These are phyloP conservation scores for Stenurella melanura DNA, from an alignment of 2,888 invertebrate species.

Conservation along the genomic window DNA sequence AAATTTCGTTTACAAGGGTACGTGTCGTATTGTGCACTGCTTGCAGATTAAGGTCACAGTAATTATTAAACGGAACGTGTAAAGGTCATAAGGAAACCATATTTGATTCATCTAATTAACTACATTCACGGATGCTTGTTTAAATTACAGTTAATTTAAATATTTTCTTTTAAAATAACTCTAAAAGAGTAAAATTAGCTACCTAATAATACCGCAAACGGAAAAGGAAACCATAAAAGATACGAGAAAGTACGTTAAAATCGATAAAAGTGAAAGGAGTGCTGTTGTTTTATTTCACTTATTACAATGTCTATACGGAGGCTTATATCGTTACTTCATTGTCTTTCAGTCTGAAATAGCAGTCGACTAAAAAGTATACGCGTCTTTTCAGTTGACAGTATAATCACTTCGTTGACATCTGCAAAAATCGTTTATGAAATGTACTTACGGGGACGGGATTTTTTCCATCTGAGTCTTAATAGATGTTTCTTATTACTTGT, in stretches of 20 bases:
- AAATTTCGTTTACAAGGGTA: conserved; percentile 20
- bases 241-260: background rate
- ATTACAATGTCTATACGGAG: background rate
- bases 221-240: background rate
- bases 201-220: background rate
- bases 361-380: background rate
- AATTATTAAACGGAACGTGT: conserved; percentile 23
- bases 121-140: conserved; percentile 9
- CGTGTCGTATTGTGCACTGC: conserved; percentile 33
- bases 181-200: conserved; percentile 1
- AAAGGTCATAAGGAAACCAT: background rate
- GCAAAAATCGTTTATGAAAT: too few species aligned
- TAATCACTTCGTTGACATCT: too few species aligned
- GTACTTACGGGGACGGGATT: too few species aligned
- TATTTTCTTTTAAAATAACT: background rate
- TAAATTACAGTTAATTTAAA: background rate
- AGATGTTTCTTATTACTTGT: background rate
- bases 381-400: background rate
- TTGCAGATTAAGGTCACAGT: conserved; percentile 11
- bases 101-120: background rate
- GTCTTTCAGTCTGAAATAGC: background rate
- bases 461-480: too few species aligned
- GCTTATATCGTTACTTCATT: background rate
- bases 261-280: conserved; percentile 7
- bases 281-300: conserved; percentile 1